Evolutionary conservation across 2,797 vertebrate species (phyloP), one percentile per base, ranked within the genome.

Genomic region (Thaleichthys pacificus): DNA sequence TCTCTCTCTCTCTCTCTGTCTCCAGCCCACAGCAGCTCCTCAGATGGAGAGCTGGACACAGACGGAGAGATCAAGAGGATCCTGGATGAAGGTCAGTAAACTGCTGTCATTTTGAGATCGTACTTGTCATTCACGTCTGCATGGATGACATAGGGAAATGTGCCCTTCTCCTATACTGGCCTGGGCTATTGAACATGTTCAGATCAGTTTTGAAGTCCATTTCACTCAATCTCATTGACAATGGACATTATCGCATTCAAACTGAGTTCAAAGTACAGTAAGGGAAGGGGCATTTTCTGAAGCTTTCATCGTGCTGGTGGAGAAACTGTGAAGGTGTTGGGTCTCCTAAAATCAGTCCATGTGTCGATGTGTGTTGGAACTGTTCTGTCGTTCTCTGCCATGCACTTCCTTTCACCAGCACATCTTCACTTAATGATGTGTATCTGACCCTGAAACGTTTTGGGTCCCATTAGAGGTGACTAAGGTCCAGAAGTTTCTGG

Each of bases 401-500:
- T 22, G 56, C 19, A 28, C 24, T 42, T 35, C 66, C 42, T 66
- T 35, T 73, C 17, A 24, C 12, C 38, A 60, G 28, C 56, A 51
- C 32, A 17, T 66, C 60, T 49, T 65, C 58, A 22, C 26, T 28
- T 73, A 28, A 38, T 62, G 49, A 72, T 69, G 62, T 78, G 56
- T 32, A 22, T 69, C 32, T 92, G 87, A 74, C 54, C 38, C 38
- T 60, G 47, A 35, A 61, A 57, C 83, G 77, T 93, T 94, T 67
- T 71, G 69, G 74, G 84, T 94, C 90, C 87, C 87, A 74, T 93
- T 89, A 96, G 95, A 95, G 83, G 89, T 94, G 84, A 91, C 92
- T 90, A 94, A 94, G 87, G 88, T 94, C 82, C 93, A 92, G 89
- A 93, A 90, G 92, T 89, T 93, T 90, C 91, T 95, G 91, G 91